phyloP scores from a whole-genome alignment of 2,113 vertebrate species.

The Halcyon malimbica region DNA sequence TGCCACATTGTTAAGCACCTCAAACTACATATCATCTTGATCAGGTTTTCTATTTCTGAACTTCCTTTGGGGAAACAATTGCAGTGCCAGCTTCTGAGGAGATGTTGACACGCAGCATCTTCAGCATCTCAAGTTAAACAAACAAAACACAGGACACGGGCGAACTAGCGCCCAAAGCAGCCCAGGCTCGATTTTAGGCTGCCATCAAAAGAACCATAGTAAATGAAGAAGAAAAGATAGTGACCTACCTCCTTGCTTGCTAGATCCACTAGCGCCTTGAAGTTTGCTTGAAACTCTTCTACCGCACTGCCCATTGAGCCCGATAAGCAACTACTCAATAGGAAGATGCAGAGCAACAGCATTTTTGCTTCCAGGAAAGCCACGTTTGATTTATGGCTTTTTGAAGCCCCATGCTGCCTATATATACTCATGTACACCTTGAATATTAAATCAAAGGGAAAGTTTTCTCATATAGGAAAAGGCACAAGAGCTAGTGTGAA shows the following conservation, averaged over 20 bases:
- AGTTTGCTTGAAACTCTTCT: background rate
- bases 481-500: background rate
- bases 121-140: background rate
- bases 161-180: background rate
- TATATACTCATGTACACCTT: constrained; percentile 55
- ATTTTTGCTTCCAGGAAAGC: constrained; percentile 31
- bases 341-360: background rate
- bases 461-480: constrained; percentile 60
- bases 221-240: background rate
- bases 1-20: background rate
- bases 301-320: background rate
- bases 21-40: constrained; percentile 19
- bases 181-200: background rate
- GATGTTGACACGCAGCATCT: background rate
- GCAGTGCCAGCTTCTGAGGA: constrained; percentile 26
- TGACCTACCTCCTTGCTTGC: background rate
- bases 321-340: constrained; percentile 4
- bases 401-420: background rate
- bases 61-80: constrained; percentile 62
- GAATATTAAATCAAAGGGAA: constrained; percentile 48
- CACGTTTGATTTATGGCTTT: background rate
- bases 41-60: constrained; percentile 66
- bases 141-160: background rate
- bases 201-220: background rate
- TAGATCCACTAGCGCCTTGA: background rate